Conservation (phyloP, 1,140 invertebrate genomes). For the Temnothorax nylanderi region DNA sequence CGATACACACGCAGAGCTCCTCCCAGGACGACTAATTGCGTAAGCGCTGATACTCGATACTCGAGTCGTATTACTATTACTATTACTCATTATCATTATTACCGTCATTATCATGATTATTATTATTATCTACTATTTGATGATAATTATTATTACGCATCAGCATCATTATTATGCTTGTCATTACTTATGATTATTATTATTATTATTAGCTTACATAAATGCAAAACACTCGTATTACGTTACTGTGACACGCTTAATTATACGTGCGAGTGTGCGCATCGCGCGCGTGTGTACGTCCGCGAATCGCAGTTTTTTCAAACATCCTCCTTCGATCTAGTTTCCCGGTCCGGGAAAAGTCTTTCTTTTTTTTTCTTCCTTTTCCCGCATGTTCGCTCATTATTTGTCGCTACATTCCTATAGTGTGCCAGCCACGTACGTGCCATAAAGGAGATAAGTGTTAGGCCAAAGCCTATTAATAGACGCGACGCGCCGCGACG, state of each 20-base stretch:
- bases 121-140: constrained; percentile 75
- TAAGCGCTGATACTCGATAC: constrained; percentile 49
- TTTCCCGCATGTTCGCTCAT: background rate
- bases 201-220: constrained; percentile 72
- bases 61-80: constrained; percentile 70
- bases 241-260: constrained; percentile 13
- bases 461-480: constrained; percentile 22
- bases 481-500: background rate
- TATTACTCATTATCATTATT: constrained; percentile 63
- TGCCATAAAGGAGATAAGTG: constrained; percentile 57
- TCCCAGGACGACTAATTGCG: constrained; percentile 31
- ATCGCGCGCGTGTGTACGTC: constrained; percentile 40
- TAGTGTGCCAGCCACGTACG: constrained; percentile 47
- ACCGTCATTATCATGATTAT: constrained; percentile 71
- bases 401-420: constrained; percentile 26
- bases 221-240: constrained; percentile 13
- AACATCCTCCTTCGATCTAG: background rate
- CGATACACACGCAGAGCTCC: constrained; percentile 9
- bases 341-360: background rate
- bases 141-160: constrained; percentile 68
- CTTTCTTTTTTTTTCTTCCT: background rate
- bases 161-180: constrained; percentile 61
- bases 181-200: constrained; percentile 71
- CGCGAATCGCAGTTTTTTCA: background rate
- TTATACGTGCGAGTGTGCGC: constrained; percentile 5